Percentiles rank a stretch among this genome's conserved stretches.
Evolutionary conservation across 2,888 invertebrate species (phyloP).

Genomic region (Zeuzera pyrina): DNA sequence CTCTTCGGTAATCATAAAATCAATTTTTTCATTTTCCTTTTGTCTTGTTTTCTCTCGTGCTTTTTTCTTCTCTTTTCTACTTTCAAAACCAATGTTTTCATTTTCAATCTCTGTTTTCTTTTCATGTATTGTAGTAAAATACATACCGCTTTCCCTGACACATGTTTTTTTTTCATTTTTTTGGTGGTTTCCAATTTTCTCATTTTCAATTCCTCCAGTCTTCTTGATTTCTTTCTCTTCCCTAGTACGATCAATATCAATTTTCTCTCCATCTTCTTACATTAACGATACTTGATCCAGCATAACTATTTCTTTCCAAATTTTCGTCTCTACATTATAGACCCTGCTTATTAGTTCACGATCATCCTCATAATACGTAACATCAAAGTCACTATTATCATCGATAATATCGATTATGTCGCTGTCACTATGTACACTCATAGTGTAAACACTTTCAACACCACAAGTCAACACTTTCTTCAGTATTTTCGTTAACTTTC

Average conservation of each 20-base stretch:
- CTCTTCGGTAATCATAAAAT: too few species aligned
- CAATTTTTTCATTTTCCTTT: too few species aligned
- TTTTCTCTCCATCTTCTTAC: conserved; percentile 1
- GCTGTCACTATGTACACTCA: background rate
- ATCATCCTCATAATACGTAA: conserved; percentile 6
- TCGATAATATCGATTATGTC: conserved; percentile 3
- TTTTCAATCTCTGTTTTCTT: too few species aligned
- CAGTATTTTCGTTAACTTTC: background rate
- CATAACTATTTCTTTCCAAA: conserved; percentile 3
- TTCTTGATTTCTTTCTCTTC: conserved; percentile 1
- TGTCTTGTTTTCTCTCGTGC: too few species aligned
- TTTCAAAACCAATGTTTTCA: too few species aligned
- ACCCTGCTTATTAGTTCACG: conserved; percentile 3
- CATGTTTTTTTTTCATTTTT: conserved; percentile 2
- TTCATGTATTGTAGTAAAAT: conserved; percentile 2
- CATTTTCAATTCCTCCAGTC: background rate
- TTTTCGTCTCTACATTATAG: conserved; percentile 2
- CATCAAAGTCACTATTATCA: conserved; percentile 5
- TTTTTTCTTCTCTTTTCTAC: too few species aligned
- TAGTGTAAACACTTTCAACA: too few species aligned
- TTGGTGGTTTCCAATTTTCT: background rate
- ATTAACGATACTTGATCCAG: conserved; percentile 2
- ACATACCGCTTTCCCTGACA: conserved; percentile 3
- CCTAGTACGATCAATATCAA: background rate
- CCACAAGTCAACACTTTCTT: background rate